These are phyloP conservation scores for Mactromeris polynyma DNA, from an alignment of 2,888 invertebrate species.

Conservation along the genomic window DNA sequence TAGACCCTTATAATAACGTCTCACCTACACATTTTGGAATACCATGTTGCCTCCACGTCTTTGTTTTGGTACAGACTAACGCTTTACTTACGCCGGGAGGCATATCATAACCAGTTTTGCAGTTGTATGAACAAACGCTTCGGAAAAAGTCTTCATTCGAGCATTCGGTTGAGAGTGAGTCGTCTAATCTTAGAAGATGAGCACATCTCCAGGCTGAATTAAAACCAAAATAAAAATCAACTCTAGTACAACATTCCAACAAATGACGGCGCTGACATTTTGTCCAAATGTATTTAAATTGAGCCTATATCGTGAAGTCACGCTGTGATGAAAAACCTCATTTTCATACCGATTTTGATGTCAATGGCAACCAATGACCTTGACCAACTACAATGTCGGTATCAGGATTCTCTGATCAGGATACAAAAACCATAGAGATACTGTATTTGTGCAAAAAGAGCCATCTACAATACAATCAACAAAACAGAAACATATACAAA, in stretches of 20 bases:
- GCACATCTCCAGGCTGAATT: constrained; percentile 40
- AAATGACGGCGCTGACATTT: not conserved
- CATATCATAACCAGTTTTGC: constrained; percentile 44
- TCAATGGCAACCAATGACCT: not conserved
- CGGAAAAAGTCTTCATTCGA: constrained; percentile 22
- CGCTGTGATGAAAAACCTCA: too few relatives aligned
- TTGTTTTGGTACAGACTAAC: constrained; percentile 30
- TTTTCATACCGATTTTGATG: not conserved
- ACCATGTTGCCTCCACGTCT: constrained; percentile 34
- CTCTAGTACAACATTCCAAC: too few relatives aligned
- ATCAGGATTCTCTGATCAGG: too few relatives aligned
- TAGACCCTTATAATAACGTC: not conserved
- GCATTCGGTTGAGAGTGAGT: constrained; percentile 22
- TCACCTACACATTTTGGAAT: constrained; percentile 40
- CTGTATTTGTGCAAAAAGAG: not conserved
- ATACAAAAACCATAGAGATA: not conserved
- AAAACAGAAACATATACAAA: not conserved
- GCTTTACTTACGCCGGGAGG: constrained; percentile 39
- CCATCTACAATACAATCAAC: not conserved
- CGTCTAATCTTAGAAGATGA: not conserved
- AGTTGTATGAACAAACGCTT: constrained; percentile 48
- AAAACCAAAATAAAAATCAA: not conserved
- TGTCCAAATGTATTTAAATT: not conserved
- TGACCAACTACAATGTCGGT: too few relatives aligned
- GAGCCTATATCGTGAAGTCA: too few relatives aligned